Evolutionary conservation across 2,113 vertebrate species (phyloP), one percentile per base, ranked within the genome.

Genomic region (Rhinogobius similis): DNA sequence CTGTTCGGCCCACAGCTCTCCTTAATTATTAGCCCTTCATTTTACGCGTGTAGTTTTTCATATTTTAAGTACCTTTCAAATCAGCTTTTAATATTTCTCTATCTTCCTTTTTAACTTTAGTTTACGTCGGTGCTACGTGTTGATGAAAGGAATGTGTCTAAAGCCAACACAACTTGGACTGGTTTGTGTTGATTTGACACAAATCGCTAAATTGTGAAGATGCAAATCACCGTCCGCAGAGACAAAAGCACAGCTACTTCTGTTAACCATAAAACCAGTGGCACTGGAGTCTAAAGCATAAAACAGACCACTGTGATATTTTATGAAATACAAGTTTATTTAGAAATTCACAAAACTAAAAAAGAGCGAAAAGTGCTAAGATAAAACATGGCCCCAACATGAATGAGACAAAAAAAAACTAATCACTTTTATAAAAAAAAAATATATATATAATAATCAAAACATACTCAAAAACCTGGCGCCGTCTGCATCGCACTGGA

Each of bases 241-340:
- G 32, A 36, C 9, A 36, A 36, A 36, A 8, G 32, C 32, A 36
- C 32, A 5, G 9, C 3, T 36, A 36, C 32, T 36, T 36, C 9
- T 36, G 32, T 8, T 36, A 8, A 41, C 10, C 10, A 12, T 41
- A 41, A 21, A 41, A 70, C 43, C 66, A 78, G 76, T 72, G 75
- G 64, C 75, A 61, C 24, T 70, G 61, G 70, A 73, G 67, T 38
- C 72, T 77, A 56, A 41, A 46, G 63, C 44, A 71, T 67, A 43
- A 69, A 72, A 91, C 75, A 88, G 62, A 87, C 76, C 78, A 82
- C 65, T 78, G 82, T 59, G 18, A 82, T 84, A 85, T 79, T 90
- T 89, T 83, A 87, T 86, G 79, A 91, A 92, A 89, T 88, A 88
- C 85, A 86, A 82, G 85, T 94, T 94, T 94, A 94, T 94, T 94